These are phyloP conservation scores for Henricia sp. DNA, from an alignment of 53 echinoderm and acorn worm species.

Conservation along the genomic window DNA sequence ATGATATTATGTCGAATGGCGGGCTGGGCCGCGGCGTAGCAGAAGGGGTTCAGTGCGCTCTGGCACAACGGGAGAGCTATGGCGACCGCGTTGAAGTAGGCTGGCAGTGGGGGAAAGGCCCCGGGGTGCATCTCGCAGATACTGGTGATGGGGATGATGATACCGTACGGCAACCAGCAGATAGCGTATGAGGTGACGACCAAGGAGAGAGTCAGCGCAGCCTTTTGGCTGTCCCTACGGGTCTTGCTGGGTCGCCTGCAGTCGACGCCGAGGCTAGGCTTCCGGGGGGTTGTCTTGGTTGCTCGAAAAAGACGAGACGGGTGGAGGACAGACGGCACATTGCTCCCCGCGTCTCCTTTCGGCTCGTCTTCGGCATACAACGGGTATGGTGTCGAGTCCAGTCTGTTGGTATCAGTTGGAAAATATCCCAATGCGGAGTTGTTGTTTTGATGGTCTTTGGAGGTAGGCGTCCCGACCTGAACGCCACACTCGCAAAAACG, in stretches of 20 bases:
- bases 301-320: neutral
- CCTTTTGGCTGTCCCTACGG: constrained; percentile 14
- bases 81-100: constrained; percentile 38
- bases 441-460: neutral
- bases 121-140: constrained; percentile 27
- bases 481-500: neutral
- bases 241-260: neutral
- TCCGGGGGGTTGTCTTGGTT: neutral
- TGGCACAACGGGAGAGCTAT: constrained; percentile 38
- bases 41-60: constrained; percentile 55
- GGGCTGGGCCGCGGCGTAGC: constrained; percentile 58
- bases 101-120: constrained; percentile 34
- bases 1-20: constrained; percentile 20
- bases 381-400: too few species aligned
- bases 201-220: constrained; percentile 45
- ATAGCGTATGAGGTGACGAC: constrained; percentile 38
- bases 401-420: too few species aligned
- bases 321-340: neutral
- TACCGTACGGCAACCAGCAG: constrained; percentile 55
- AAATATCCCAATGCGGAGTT: too few species aligned
- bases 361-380: too few species aligned
- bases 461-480: neutral
- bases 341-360: too few species aligned
- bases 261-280: neutral
- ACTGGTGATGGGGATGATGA: constrained; percentile 34